phyloP scores from a whole-genome alignment of 2,797 vertebrate species.

The Coendou prehensilis region DNA sequence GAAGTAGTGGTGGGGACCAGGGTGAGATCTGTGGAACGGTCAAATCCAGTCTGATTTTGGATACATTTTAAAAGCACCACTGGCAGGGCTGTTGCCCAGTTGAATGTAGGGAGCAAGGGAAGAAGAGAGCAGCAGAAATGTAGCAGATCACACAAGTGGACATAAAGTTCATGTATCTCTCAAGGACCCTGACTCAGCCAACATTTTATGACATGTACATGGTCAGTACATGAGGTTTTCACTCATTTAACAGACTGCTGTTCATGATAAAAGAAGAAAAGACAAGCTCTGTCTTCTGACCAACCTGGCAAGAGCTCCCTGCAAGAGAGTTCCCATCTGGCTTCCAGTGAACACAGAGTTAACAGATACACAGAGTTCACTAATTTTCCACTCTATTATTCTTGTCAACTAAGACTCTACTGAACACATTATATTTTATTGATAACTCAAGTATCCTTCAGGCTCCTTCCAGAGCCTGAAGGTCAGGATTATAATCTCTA shows the following conservation, averaged over 20 bases:
- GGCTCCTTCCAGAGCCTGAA: slow-evolving; percentile 73
- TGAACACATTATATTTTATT: slow-evolving; percentile 74
- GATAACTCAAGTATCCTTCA: slow-evolving; percentile 81
- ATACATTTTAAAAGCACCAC: background rate
- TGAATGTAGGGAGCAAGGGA: background rate
- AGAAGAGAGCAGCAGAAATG: background rate
- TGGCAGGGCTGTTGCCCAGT: background rate
- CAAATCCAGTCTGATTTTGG: background rate
- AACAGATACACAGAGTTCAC: slow-evolving; percentile 14
- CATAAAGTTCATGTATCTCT: background rate
- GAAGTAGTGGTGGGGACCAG: background rate
- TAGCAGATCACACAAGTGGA: background rate
- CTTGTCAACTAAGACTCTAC: slow-evolving; percentile 72
- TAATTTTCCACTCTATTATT: slow-evolving; percentile 52
- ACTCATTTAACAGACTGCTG: slow-evolving; percentile 7
- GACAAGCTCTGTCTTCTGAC: background rate
- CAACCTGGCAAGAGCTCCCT: background rate
- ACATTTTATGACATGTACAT: background rate
- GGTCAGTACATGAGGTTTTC: background rate
- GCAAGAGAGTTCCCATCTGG: rapidly evolving
- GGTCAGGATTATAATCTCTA: slow-evolving; percentile 81
- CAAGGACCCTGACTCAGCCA: slow-evolving; percentile 46
- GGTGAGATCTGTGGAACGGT: background rate
- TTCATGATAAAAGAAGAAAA: background rate
- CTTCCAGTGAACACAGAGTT: slow-evolving; percentile 32